Evolutionary conservation across 2,113 vertebrate genomes (phyloP), one percentile per base, ranked within the genome.

Genomic region (Semnornis frantzii): DNA sequence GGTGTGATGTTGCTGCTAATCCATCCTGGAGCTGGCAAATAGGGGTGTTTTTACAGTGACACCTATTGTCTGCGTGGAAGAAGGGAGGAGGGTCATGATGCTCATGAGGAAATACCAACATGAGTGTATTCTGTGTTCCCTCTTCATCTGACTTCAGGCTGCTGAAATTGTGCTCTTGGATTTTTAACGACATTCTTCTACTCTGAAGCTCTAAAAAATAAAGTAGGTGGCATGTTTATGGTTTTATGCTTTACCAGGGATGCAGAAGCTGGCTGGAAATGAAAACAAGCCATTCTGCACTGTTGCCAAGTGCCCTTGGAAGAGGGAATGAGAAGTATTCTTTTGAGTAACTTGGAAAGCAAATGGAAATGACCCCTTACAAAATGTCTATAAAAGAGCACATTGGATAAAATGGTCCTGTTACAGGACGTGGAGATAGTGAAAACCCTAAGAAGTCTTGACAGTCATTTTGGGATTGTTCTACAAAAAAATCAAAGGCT

Each of bases 401-500:
- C 42, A 60, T 58, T 93, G 87, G 68, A 66, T 89, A 85, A 95
- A 94, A 95, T 52, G 66, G 54, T 86, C 55, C 83, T 71, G 48
- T 94, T 92, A 74, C 12, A 25, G 55, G 62, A 88, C 52, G 46
- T 65, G 34, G 58, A 95, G 83, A 86, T 93, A 80, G 82, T 2
- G 11, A 65, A 72, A 90, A 84, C 28, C 55, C 59, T 66, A 79
- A 92, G 85, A 64, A 64, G 69, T 89, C 81, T 85, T 92, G 86
- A 84, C 86, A 82, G 9, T 89, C 6, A 3, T 85, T 95, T 91
- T 93, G 89, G 92, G 94, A 88, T 95, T 87, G 80, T 86, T 93
- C 84, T 73, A 84, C 86, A 66, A 57, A 84, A 90, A 96, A 92
- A 95, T 90, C 95, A 95, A 86, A 87, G 90, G 44, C 88, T 84